A percentile compares a stretch with the other conserved stretches of the same genome.
phyloP scores from a whole-genome alignment of 2,113 vertebrate species.

The Lepus americanus region DNA sequence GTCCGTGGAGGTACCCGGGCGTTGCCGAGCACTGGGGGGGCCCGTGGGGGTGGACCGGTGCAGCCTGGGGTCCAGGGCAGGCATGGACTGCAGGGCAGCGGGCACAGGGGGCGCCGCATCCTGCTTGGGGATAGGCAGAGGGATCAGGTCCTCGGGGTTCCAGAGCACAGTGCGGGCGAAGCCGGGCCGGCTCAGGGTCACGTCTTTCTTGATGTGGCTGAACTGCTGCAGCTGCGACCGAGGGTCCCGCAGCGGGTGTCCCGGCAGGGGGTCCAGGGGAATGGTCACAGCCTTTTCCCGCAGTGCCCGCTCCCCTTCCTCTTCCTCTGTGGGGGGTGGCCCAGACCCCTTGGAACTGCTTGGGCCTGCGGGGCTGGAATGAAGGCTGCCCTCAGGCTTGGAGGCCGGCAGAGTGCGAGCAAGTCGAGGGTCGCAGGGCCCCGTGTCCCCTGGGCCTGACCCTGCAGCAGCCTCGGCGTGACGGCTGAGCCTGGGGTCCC shows the following conservation, averaged over 20 bases:
- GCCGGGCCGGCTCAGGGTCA: conserved; percentile 90
- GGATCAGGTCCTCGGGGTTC: conserved; percentile 96
- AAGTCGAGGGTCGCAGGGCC: conserved; percentile 88
- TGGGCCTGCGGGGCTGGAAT: conserved; percentile 70
- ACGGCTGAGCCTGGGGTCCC: conserved; percentile 92
- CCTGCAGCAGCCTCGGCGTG: conserved; percentile 77
- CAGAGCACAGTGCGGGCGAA: conserved; percentile 93
- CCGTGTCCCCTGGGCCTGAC: conserved; percentile 74
- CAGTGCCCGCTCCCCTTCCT: conserved; percentile 92
- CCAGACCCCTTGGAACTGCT: conserved; percentile 52
- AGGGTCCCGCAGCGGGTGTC: conserved; percentile 91
- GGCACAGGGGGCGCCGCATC: conserved; percentile 91
- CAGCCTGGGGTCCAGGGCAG: conserved; percentile 89
- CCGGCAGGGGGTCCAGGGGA: conserved; percentile 92
- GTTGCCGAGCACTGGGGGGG: conserved; percentile 81
- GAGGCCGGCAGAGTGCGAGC: conserved; percentile 81
- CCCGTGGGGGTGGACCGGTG: conserved; percentile 85
- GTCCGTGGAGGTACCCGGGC: conserved; percentile 69
- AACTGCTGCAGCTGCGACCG: conserved; percentile 95
- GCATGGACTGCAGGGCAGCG: conserved; percentile 90
- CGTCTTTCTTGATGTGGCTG: conserved; percentile 97
- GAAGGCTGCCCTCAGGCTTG: conserved; percentile 79
- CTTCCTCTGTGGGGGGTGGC: conserved; percentile 87
- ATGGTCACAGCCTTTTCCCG: conserved; percentile 93
- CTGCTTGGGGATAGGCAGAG: conserved; percentile 93